Conservation (phyloP, 2,888 invertebrate species). For the Ormyrus pomaceus region DNA sequence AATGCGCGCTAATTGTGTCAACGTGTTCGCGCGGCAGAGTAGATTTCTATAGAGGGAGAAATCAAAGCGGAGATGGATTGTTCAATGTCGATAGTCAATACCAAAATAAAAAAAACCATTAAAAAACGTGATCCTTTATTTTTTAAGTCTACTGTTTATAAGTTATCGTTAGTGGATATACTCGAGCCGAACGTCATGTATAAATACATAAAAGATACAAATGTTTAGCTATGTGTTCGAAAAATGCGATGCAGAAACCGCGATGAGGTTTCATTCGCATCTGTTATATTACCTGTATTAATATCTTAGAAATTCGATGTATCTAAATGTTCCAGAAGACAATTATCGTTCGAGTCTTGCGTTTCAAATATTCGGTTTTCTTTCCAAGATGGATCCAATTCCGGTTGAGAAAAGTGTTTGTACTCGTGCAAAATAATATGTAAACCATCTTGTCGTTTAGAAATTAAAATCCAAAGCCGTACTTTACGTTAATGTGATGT, state of each 20-base stretch:
- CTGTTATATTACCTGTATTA: slow-evolving; percentile 50
- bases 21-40: slow-evolving; percentile 11
- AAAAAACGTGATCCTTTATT: slow-evolving; percentile 50
- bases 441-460: slow-evolving; percentile 31
- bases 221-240: slow-evolving; percentile 56
- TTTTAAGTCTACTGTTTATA: slow-evolving; percentile 42
- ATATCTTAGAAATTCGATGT: slow-evolving; percentile 38
- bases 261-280: slow-evolving; percentile 40
- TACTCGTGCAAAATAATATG: slow-evolving; percentile 49
- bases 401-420: slow-evolving; percentile 33
- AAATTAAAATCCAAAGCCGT: background rate
- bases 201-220: slow-evolving; percentile 30
- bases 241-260: slow-evolving; percentile 37
- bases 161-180: slow-evolving; percentile 43
- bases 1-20: slow-evolving; percentile 10
- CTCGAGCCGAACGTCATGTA: slow-evolving; percentile 17
- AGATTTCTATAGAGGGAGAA: slow-evolving; percentile 37
- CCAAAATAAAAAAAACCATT: slow-evolving; percentile 20
- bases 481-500: background rate
- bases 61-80: slow-evolving; percentile 46
- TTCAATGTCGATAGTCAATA: slow-evolving; percentile 58
- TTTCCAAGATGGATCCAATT: slow-evolving; percentile 12
- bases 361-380: background rate
- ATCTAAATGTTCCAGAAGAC: slow-evolving; percentile 20
- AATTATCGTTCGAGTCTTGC: background rate